phyloP scores from a whole-genome alignment of 2,113 vertebrate species.

The Pogonocichla stellata region DNA sequence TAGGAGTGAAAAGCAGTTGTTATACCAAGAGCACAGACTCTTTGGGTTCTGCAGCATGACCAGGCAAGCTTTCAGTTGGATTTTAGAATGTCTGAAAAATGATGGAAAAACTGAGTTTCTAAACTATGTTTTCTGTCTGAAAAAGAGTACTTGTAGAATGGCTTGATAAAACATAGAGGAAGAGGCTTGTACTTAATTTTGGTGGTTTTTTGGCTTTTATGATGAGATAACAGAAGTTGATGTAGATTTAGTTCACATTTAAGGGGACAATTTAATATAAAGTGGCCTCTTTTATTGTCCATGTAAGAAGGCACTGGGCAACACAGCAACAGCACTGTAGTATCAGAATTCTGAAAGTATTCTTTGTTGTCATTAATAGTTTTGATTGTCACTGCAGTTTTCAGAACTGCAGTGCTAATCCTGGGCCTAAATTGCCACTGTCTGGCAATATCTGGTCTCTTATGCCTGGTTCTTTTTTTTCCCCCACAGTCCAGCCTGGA shows the following conservation, averaged over 20 bases:
- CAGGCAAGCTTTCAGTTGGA: neutral
- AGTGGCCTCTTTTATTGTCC: neutral
- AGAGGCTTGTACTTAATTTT: fast-evolving
- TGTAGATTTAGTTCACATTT: neutral
- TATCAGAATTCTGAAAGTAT: neutral
- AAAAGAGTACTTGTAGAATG: neutral
- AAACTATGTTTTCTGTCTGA: neutral
- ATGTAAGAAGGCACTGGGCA: neutral
- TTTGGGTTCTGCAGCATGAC: neutral
- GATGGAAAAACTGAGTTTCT: neutral
- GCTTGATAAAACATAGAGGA: neutral
- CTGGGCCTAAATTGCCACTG: neutral
- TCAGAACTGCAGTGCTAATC: neutral
- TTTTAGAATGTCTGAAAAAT: neutral
- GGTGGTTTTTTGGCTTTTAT: neutral
- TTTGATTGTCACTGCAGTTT: neutral
- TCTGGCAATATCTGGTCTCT: neutral
- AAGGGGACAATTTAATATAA: neutral
- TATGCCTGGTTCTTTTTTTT: neutral
- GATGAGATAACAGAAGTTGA: neutral
- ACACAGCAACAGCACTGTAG: neutral
- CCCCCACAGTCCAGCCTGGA: neutral
- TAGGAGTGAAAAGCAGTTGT: neutral
- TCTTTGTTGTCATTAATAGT: neutral
- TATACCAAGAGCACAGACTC: neutral